Base-by-base conservation (phyloP, 1,140 invertebrate species). In the Drosophila ercepeae region DNA sequence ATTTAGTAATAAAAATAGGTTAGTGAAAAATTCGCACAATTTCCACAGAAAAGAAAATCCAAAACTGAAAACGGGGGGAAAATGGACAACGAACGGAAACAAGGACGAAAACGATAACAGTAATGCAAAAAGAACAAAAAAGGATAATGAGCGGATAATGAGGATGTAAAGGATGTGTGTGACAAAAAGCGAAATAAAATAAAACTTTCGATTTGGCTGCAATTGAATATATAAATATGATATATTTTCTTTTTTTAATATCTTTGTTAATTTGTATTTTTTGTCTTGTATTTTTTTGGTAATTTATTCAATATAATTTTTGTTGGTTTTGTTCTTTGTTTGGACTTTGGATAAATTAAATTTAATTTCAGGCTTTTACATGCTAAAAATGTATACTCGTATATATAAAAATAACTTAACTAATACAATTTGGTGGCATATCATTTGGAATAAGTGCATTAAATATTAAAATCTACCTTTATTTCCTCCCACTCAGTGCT, bases 1-100 rank as follows among this genome's bases (percentile, higher is more conserved):
- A 89, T 89, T 89, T 89, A 89, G 86, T 89, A 81, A 89, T 86
- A 89, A 89, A 81, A 89, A 89, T 89, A 89, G 86, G 86, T 89
- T 89, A 89, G 86, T 89, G 77, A 89, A 84, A 79, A 77, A 60
- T 83, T 77, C 76, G 69, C 61, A 75, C 74, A 82, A 76, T 50
- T 55, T 55, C 45, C 52, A 32, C 14, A 59, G 32, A 39, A 16
- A n/a, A 9, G 11, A 25, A 73, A 68, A 59, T 52, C 21, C 21
- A 34, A 29, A 64, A 49, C 39, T 36, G 34, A 57, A 46, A 52
- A 70, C 18, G 25, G 42, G 6, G 29, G 16, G 25, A 21, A 7
- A 18, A 50, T 42, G 57, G 18, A 42, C 29, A 32, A 32, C 29
- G 29, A 32, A 32, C 14, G n/a, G 13, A 42, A 16, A 42, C 39